A percentile compares a stretch with the other conserved stretches of the same genome.
Evolutionary conservation across 2,113 vertebrate species (phyloP).

Genomic region (Hippopotamus amphibius): DNA sequence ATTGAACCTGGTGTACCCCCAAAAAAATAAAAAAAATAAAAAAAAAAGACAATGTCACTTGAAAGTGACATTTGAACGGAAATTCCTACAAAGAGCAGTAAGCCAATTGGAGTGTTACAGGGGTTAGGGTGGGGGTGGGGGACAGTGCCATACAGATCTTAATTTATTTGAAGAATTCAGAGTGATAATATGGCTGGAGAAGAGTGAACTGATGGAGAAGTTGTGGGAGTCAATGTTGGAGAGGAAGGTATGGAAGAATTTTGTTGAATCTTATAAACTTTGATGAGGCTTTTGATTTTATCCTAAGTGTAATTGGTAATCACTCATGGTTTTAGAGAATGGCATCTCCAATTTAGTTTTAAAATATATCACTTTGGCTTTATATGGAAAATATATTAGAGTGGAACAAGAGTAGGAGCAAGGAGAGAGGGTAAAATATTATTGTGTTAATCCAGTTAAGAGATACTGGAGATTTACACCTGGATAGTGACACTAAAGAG

Average conservation of each 20-base stretch:
- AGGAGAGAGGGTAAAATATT: neutral
- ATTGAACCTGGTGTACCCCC: no score
- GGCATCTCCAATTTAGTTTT: neutral
- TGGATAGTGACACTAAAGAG: neutral
- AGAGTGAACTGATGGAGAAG: neutral
- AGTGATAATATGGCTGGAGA: neutral
- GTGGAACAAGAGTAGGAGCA: neutral
- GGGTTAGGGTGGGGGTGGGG: neutral
- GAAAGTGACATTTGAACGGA: neutral
- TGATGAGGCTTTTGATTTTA: neutral
- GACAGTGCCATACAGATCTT: neutral
- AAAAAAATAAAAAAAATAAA: no score
- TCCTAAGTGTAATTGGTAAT: neutral
- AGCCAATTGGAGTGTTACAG: neutral
- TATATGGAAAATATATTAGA: neutral
- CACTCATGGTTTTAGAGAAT: neutral
- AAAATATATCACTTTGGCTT: neutral
- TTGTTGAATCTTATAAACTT: neutral
- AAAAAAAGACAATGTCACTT: neutral
- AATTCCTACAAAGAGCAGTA: neutral
- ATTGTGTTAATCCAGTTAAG: neutral
- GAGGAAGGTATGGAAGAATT: neutral
- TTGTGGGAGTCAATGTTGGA: neutral
- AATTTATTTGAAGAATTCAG: neutral
- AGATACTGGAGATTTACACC: neutral